Conservation (phyloP, 2,888 invertebrate genomes). For the Malachius bipustulatus region DNA sequence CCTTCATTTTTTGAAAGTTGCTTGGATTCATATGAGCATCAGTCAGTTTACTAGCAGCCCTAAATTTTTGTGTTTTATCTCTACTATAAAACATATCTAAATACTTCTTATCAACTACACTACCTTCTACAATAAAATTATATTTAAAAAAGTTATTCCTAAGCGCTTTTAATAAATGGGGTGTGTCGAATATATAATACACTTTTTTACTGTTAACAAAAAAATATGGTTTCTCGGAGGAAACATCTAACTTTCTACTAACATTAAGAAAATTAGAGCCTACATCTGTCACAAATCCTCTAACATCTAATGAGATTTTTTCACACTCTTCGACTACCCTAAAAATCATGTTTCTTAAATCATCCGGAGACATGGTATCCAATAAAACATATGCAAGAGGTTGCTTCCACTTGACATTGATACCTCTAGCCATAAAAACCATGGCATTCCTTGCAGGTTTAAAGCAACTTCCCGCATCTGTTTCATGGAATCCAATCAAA, state of each 20-base stretch:
- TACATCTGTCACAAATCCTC: slow-evolving; percentile 14
- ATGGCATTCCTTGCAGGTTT: slow-evolving; percentile 11
- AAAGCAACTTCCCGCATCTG: slow-evolving; percentile 10
- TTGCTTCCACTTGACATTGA: slow-evolving; percentile 17
- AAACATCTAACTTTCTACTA: slow-evolving; percentile 12
- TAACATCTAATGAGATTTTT: slow-evolving; percentile 13
- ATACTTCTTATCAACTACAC: slow-evolving; percentile 15
- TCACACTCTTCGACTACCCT: slow-evolving; percentile 8
- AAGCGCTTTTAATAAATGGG: slow-evolving; percentile 19
- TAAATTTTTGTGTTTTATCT: slow-evolving; percentile 9
- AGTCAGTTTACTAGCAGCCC: slow-evolving; percentile 16
- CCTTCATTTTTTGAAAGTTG: slow-evolving; percentile 20
- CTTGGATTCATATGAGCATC: slow-evolving; percentile 16
- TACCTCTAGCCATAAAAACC: slow-evolving; percentile 17
- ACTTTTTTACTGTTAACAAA: slow-evolving; percentile 14
- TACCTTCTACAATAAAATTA: slow-evolving; percentile 13
- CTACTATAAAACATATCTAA: slow-evolving; percentile 13
- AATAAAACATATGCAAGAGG: slow-evolving; percentile 16
- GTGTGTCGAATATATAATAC: slow-evolving; percentile 19
- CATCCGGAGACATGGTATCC: too few species aligned
- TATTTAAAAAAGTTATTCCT: slow-evolving; percentile 17
- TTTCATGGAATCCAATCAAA: slow-evolving; percentile 15
- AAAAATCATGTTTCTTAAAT: slow-evolving; percentile 10
- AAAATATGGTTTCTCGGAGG: slow-evolving; percentile 16
- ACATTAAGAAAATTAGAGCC: slow-evolving; percentile 16